Percentiles rank a stretch among this genome's conserved stretches.
Conservation (phyloP, 2,113 vertebrate species). For the Alces alces region DNA sequence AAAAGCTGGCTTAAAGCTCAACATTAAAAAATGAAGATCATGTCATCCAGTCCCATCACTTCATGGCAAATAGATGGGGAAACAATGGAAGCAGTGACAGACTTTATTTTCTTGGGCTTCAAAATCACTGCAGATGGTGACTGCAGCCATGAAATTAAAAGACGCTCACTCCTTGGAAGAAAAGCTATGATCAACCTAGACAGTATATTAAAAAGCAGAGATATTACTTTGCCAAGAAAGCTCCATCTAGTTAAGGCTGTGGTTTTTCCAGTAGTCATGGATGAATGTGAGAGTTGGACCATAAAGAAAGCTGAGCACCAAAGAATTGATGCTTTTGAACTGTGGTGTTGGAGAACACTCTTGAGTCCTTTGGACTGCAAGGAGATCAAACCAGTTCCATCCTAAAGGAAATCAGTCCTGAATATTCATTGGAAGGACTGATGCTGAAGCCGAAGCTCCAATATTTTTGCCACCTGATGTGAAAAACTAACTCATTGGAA, state of each 20-base stretch:
- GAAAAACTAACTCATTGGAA: no score
- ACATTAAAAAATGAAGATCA: neutral
- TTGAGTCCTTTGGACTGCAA: no score
- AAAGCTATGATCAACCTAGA: neutral
- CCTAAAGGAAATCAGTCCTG: no score
- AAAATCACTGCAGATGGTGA: neutral
- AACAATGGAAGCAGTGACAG: neutral
- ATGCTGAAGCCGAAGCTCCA: no score
- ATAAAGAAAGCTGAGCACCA: fast-evolving
- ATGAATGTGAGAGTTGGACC: neutral
- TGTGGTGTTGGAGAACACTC: no score
- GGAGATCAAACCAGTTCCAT: no score
- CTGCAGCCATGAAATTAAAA: neutral
- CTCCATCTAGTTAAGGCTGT: neutral
- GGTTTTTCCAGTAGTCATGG: neutral
- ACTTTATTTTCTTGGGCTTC: neutral
- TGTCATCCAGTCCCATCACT: neutral
- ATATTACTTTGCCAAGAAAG: neutral
- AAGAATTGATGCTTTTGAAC: no score
- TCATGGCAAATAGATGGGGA: neutral
- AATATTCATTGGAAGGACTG: no score
- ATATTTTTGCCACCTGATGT: no score
- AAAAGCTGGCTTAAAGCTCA: neutral
- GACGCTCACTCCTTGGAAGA: fast-evolving
- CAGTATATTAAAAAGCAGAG: neutral